Percentiles rank a stretch among this genome's conserved stretches.
phyloP scores from a whole-genome alignment of 2,888 invertebrate genomes.

The Congeria kusceri region DNA sequence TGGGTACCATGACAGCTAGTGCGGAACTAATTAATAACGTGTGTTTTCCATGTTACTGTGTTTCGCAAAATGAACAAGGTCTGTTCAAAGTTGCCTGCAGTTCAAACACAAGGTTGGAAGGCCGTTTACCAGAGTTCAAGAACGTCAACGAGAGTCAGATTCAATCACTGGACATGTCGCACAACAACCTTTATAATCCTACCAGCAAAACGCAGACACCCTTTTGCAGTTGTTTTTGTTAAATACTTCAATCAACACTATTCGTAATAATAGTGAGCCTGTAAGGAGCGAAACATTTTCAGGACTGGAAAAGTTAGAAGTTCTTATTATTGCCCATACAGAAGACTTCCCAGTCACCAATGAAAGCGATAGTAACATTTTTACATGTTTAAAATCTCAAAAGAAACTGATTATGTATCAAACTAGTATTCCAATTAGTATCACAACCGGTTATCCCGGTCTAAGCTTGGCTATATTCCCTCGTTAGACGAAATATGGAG shows the following conservation, averaged over 20 bases:
- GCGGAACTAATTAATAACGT: no score
- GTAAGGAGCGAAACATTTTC: conserved; percentile 11
- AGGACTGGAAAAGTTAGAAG: conserved; percentile 17
- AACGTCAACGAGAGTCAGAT: no score
- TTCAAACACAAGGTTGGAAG: no score
- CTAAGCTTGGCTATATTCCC: conserved; percentile 17
- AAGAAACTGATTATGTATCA: conserved; percentile 36
- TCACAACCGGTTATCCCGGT: conserved; percentile 17
- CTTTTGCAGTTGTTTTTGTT: conserved; percentile 18
- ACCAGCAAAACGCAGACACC: not conserved
- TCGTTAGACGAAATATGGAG: conserved; percentile 26
- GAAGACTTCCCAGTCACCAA: conserved; percentile 30
- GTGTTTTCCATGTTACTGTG: no score
- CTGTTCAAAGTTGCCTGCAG: no score
- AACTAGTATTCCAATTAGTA: conserved; percentile 20
- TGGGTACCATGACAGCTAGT: no score
- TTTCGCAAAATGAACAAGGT: no score
- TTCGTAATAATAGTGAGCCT: not conserved
- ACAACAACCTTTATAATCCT: not conserved
- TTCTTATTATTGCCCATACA: conserved; percentile 31
- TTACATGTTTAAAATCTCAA: conserved; percentile 8
- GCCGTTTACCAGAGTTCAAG: no score
- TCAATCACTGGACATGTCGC: not conserved
- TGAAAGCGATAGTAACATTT: conserved; percentile 11
- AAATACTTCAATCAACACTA: not conserved